Conservation (phyloP, 2,113 vertebrate genomes). For the Ranitomeya variabilis region DNA sequence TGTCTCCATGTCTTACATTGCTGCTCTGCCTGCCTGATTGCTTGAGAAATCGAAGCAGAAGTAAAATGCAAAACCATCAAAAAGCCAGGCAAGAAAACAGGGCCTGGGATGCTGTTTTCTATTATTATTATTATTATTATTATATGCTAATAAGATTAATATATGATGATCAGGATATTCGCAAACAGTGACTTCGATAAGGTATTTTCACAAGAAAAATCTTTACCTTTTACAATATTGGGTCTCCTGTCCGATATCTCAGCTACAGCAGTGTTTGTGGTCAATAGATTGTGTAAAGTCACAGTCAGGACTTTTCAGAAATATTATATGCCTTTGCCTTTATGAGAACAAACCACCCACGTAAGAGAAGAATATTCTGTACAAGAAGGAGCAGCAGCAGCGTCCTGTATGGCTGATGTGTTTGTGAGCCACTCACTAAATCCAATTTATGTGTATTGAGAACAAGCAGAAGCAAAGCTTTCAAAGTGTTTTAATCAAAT, state of each 20-base stretch:
- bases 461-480: conserved; percentile 41
- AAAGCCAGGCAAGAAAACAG: too few species aligned
- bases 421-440: conserved; percentile 23
- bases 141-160: too few species aligned
- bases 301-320: background rate
- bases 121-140: too few species aligned
- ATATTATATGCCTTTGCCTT: background rate
- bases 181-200: background rate
- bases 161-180: too few species aligned
- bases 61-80: too few species aligned
- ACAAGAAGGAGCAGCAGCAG: background rate
- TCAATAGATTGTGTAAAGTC: background rate
- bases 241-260: background rate
- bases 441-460: conserved; percentile 32
- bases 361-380: background rate
- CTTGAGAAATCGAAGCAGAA: too few species aligned
- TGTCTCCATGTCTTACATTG: too few species aligned
- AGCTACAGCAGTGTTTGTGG: background rate
- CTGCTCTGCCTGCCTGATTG: too few species aligned
- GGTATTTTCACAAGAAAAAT: background rate
- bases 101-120: too few species aligned
- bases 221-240: background rate
- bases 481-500: conserved; percentile 47
- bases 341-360: background rate
- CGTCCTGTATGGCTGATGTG: background rate